Base-by-base conservation (phyloP, 2,888 invertebrate genomes). In the Chelonus formosanus region DNA sequence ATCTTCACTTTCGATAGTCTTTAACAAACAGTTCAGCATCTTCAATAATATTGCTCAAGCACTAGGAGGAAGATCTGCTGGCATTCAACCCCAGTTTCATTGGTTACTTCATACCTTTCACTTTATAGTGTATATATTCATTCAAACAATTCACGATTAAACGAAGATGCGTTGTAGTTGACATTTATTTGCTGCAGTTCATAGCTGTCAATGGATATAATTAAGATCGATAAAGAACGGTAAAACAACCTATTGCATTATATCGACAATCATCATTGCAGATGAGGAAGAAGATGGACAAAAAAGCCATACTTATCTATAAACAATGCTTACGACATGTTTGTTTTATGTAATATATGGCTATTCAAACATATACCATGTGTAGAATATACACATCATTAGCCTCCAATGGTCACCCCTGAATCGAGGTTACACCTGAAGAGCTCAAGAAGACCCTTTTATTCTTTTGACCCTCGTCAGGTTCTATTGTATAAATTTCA, bases 21-120 rank as follows among this genome's bases (percentile, higher is more conserved):
- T 43, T 40, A 34, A n/a, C 10, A 55, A 10, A 36, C 10, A 48
- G 50, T 32, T 4, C 8, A 63, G 65, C 68, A 56, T 65, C 63
- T 67, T 67, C 67, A 68, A 69, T 70, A 67, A 67, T 45, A 69
- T 71, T 70, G 62, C 61, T 64, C 69, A 70, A 71, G 62, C 47
- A 10, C 3, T 8, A 8, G 31, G 31, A 45, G 20, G 20, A 20
- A 20, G 20, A 20, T 20, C 20, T 20, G 34, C 31, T 60, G 68
- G 58, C 69, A 44, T 53, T 45, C 55, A 5, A 48, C 31, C 10
- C 48, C 10, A 48, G 48, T 48, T 48, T 48, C 31, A 10, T 31
- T 10, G 31, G 48, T 48, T 48, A 10, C 31, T 48, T 6, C 31
- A 48, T 48, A 48, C 48, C 48, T 48, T 48, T 48, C 48, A 48